Base-by-base conservation (phyloP, 23 tunicate species). In the Ciona savignyi region DNA sequence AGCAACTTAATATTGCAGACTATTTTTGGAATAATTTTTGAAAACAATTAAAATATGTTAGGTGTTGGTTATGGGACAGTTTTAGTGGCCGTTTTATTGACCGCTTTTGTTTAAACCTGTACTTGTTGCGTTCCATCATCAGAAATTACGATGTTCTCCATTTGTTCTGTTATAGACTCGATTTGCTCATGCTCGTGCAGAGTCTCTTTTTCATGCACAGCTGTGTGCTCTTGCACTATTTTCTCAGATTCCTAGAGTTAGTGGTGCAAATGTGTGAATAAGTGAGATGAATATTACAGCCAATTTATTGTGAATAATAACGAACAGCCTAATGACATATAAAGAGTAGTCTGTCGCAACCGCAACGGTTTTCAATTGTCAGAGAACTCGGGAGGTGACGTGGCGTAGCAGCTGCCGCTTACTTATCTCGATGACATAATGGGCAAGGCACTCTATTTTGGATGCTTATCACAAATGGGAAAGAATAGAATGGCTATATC, bases 371-470 rank as follows among this genome's bases (percentile, higher is more conserved):
- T n/a, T n/a, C n/a, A n/a, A n/a, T n/a, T n/a, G n/a, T n/a, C n/a
- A n/a, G n/a, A 42, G 56, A 42, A 42, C 56, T 42, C 15, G 56
- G n/a, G 56, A 42, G 56, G 56, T 42, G 56, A 42, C 56, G 56
- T 9, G 15, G 15, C 9, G 56, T 6, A 42, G 56, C 56, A 42
- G 56, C 56, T 42, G 56, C 15, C 56, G 56, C 56, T 15, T 42
- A 42, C 56, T 42, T 42, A 42, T 42, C 56, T 42, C 11, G 15
- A 9, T 42, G 56, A 42, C 56, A 42, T 15, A 9, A 42, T 42
- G 56, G 15, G 56, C 15, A 15, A 42, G 15, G 15, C 56, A 42
- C 56, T 42, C 56, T 9, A 42, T 42, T 42, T n/a, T 42, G 15
- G 56, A 42, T 6, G 56, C 56, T 42, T 42, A 42, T 42, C 56